These are phyloP conservation scores for Chouioia cunea DNA, from an alignment of 2,888 invertebrate genomes.

Conservation along the genomic window DNA sequence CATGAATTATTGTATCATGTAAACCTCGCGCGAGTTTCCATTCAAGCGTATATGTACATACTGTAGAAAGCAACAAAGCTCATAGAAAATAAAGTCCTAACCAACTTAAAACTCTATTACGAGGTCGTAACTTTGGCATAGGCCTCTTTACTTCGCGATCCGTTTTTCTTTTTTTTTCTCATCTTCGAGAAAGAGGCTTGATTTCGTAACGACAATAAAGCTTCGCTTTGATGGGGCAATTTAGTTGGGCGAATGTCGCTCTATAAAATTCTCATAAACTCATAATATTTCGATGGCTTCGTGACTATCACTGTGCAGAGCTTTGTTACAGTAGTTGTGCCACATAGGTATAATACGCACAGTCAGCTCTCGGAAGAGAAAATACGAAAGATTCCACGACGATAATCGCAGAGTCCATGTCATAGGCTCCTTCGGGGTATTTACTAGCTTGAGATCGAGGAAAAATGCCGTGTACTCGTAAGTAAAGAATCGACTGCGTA, in stretches of 20 bases:
- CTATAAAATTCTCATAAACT: conserved; percentile 46
- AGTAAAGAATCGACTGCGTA: conserved; percentile 31
- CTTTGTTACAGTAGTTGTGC: conserved; percentile 5
- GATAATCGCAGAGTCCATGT: conserved; percentile 29
- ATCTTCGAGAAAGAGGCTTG: conserved; percentile 15
- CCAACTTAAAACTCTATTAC: conserved; percentile 36
- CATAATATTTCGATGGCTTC: conserved; percentile 40
- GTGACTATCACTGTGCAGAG: neutral
- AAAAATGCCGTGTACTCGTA: conserved; percentile 21
- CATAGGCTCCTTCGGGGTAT: neutral
- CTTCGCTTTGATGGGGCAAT: conserved; percentile 31
- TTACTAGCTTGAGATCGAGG: neutral
- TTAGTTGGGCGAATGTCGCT: conserved; percentile 27
- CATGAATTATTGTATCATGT: conserved; percentile 11
- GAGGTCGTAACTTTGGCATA: neutral
- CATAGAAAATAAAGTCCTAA: conserved; percentile 33
- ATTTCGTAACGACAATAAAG: conserved; percentile 37
- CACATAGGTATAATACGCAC: conserved; percentile 22
- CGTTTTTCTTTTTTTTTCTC: conserved; percentile 27
- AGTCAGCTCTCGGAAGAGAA: conserved; percentile 13
- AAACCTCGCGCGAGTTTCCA: no score
- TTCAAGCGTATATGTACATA: neutral
- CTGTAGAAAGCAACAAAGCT: neutral
- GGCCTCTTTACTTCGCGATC: no score
- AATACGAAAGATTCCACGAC: conserved; percentile 32